These are phyloP conservation scores for Dinoponera quadriceps DNA, from an alignment of 1,140 invertebrate species.

Conservation along the genomic window DNA sequence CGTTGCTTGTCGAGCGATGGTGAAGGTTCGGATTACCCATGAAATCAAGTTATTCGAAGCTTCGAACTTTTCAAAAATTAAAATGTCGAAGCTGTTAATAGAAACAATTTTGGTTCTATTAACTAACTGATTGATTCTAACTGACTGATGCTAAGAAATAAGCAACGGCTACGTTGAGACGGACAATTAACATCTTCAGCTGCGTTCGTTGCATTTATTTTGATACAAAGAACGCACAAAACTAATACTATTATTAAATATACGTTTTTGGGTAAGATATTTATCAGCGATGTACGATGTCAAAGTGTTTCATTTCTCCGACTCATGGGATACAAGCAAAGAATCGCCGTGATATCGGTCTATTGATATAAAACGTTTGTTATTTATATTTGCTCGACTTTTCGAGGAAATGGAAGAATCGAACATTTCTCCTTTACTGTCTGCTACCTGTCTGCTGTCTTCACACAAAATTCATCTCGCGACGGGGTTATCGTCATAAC, in stretches of 20 bases:
- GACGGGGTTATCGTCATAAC: not conserved
- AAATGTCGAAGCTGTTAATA: no score
- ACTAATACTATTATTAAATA: not conserved
- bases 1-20: no score
- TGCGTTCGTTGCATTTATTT: constrained; percentile 60
- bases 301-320: not conserved
- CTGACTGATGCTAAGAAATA: no score
- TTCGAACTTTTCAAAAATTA: no score
- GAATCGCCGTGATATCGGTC: not conserved
- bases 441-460: not conserved
- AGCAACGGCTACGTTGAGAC: no score
- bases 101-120: no score
- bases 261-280: constrained; percentile 28
- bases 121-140: no score
- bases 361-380: not conserved
- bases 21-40: no score
- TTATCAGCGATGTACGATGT: not conserved
- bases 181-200: constrained; percentile 9
- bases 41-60: no score
- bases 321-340: not conserved
- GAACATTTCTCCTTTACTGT: not conserved
- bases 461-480: not conserved
- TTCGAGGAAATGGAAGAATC: not conserved
- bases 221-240: not conserved
- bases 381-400: constrained; percentile 10